Percentiles rank a stretch among this genome's conserved stretches.
These are phyloP conservation scores for Synanceia verrucosa DNA, from an alignment of 2,797 vertebrate species.

Conservation along the genomic window DNA sequence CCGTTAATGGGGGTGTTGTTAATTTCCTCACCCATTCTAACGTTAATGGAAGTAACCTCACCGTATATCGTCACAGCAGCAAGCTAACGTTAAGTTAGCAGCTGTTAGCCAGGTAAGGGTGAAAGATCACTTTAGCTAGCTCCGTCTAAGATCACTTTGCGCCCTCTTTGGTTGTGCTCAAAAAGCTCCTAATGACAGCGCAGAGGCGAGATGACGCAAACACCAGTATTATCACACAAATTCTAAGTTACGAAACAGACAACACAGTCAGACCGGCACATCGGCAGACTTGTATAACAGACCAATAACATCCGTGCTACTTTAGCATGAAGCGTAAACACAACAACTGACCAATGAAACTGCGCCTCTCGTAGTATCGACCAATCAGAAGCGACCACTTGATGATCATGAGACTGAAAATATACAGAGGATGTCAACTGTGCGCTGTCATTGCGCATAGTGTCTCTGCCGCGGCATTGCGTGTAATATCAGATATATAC, in stretches of 20 bases:
- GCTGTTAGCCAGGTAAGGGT: neutral
- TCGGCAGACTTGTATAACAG: constrained; percentile 54
- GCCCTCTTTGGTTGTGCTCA: neutral
- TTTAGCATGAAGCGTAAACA: neutral
- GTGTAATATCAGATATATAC: neutral
- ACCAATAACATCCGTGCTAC: constrained; percentile 44
- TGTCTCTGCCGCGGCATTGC: too few relatives aligned
- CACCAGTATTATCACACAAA: neutral
- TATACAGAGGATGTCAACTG: constrained; percentile 6
- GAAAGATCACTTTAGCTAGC: too few relatives aligned
- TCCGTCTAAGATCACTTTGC: neutral
- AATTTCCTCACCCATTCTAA: constrained; percentile 66
- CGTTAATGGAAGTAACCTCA: neutral
- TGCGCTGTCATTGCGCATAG: constrained; percentile 46
- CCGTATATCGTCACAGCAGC: neutral
- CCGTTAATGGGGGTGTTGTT: constrained; percentile 35
- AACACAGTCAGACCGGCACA: constrained; percentile 5
- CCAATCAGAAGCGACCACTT: constrained; percentile 59
- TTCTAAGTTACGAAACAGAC: constrained; percentile 32
- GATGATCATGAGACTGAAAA: constrained; percentile 44
- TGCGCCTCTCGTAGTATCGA: accelerated
- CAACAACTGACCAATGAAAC: constrained; percentile 47
- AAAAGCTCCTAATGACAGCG: neutral
- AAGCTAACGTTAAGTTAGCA: constrained; percentile 60
- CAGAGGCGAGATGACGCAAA: neutral